These are phyloP conservation scores for Gorsachius goisagi DNA, from an alignment of 2,113 vertebrate genomes.

Conservation along the genomic window DNA sequence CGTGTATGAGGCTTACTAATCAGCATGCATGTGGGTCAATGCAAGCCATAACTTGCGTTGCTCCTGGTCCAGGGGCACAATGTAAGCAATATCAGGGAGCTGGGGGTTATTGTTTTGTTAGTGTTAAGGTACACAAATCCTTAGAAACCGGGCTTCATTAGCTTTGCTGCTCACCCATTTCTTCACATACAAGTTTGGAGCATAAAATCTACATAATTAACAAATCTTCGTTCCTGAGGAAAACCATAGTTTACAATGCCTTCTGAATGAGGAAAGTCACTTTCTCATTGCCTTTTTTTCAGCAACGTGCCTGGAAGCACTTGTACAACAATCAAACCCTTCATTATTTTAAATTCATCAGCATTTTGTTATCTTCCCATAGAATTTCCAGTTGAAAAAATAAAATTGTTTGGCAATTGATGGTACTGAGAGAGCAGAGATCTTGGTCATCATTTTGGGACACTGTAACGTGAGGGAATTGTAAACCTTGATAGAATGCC, in stretches of 20 bases:
- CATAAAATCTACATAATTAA: neutral
- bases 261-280: neutral
- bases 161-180: neutral
- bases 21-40: too few species aligned
- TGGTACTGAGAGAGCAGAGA: neutral
- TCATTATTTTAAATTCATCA: neutral
- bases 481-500: neutral
- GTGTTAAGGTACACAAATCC: neutral
- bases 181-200: neutral
- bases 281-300: neutral
- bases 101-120: neutral
- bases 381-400: neutral
- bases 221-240: neutral
- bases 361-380: neutral
- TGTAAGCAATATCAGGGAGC: rapidly evolving
- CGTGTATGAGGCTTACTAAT: neutral
- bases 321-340: neutral
- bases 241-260: neutral
- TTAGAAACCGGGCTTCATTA: neutral
- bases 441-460: neutral
- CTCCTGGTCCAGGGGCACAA: neutral
- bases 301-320: neutral
- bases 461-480: neutral
- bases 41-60: neutral
- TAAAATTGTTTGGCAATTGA: neutral